Evolutionary conservation across 2,797 vertebrate genomes (phyloP), one percentile per base, ranked within the genome.

Genomic region (Sandelia bainsii): DNA sequence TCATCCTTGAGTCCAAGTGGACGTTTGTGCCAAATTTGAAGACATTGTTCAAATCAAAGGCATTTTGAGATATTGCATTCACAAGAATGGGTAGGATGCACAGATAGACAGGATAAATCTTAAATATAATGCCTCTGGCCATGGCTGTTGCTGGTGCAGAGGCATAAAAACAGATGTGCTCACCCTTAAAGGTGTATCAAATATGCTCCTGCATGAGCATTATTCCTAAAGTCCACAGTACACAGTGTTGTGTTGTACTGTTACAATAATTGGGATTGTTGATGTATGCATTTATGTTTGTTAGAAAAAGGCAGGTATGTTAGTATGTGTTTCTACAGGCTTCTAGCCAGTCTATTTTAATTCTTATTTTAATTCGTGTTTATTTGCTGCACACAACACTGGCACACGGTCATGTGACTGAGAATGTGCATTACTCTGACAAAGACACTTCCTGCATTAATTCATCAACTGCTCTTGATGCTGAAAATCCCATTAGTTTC

Each of bases 401-500:
- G 44, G 20, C 27, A 45, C 46, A 46, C 52, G 27, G 49, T 59
- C 20, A 66, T 53, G 56, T 74, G 45, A 49, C 37, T 2, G 44
- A 65, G 62, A 79, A 49, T 72, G 34, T 74, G 60, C 56, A n/a
- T 68, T 62, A 39, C 49, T 48, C 48, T 74, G 67, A 81, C 75
- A 68, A 63, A 61, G 49, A 62, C 16, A 58, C 63, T 25, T 69
- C 54, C 46, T 64, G 42, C 79, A 72, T 81, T 83, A 80, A 89
- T 87, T 82, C 62, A 86, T 86, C 81, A 82, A 12, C 67, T 50
- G 67, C 65, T 70, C 59, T 51, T 67, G 29, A 83, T 86, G 76
- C 72, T 69, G 72, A 89, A 87, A 89, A 87, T 85, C 68, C 70
- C 62, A 86, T 92, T 87, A 75, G 70, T 84, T 81, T 83, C 52